A percentile compares a stretch with the other conserved stretches of the same genome.
phyloP scores from a whole-genome alignment of 2,113 vertebrate genomes.

The Protobothrops flavoviridis region DNA sequence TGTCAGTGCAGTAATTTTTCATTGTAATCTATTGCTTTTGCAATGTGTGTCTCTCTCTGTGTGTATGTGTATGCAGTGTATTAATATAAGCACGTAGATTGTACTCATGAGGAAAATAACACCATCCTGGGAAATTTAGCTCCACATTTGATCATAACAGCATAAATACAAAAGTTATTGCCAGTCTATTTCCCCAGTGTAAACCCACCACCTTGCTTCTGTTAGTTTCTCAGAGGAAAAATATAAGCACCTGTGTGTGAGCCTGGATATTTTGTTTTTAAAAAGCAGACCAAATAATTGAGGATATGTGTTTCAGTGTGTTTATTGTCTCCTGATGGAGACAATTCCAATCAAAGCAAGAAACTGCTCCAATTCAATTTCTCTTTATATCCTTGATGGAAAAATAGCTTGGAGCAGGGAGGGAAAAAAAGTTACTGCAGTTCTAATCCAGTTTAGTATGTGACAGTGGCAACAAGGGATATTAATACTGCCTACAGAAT shows the following conservation, averaged over 20 bases:
- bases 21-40: neutral
- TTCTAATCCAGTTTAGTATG: too few relatives aligned
- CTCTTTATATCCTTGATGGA: neutral
- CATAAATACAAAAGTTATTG: neutral
- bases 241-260: neutral
- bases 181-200: neutral
- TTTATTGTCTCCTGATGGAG: neutral
- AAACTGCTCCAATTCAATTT: neutral
- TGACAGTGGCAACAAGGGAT: too few relatives aligned
- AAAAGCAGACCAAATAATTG: neutral
- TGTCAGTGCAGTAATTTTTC: neutral
- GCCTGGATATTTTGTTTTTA: neutral
- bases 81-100: neutral
- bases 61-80: neutral
- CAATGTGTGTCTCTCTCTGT: neutral
- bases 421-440: neutral
- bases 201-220: neutral
- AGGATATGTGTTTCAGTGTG: neutral
- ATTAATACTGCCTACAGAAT: too few relatives aligned
- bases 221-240: neutral
- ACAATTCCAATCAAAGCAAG: neutral
- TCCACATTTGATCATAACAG: neutral
- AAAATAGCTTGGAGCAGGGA: neutral
- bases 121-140: neutral
- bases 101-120: neutral